phyloP scores from a whole-genome alignment of 2,797 vertebrate species.

The Enteromius afrohamiltoni region DNA sequence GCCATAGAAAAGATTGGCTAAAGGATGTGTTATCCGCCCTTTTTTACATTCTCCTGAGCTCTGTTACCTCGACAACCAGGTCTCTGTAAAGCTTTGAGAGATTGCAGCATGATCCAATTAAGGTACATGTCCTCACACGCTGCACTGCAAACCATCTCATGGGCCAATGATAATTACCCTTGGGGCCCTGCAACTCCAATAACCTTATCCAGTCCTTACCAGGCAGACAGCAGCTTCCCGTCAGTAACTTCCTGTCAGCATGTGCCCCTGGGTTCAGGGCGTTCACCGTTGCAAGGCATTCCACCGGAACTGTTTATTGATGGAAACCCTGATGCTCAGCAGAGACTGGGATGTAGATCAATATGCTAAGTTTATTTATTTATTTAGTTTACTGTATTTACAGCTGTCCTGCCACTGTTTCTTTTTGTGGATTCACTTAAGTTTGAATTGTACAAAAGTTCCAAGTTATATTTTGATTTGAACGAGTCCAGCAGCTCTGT shows the following conservation, averaged over 20 bases:
- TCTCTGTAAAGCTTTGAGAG: slow-evolving; percentile 50
- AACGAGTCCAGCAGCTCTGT: not conserved
- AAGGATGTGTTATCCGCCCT: slow-evolving; percentile 37
- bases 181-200: slow-evolving; percentile 43
- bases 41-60: slow-evolving; percentile 52
- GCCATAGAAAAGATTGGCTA: slow-evolving; percentile 25
- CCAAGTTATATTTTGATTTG: not conserved
- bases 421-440: not conserved
- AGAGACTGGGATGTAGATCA: slow-evolving; percentile 30
- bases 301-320: slow-evolving; percentile 53
- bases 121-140: slow-evolving; percentile 59
- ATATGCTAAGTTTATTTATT: slow-evolving; percentile 3
- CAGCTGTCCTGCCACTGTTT: not conserved
- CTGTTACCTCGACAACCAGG: slow-evolving; percentile 59
- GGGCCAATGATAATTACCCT: slow-evolving; percentile 63
- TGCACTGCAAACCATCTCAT: slow-evolving; percentile 56
- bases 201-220: slow-evolving; percentile 50
- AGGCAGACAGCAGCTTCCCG: slow-evolving; percentile 48
- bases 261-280: slow-evolving; percentile 36
- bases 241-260: slow-evolving; percentile 51
- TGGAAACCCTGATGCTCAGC: slow-evolving; percentile 41
- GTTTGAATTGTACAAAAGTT: not conserved
- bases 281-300: slow-evolving; percentile 26
- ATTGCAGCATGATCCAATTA: slow-evolving; percentile 64
- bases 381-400: not conserved